These are phyloP conservation scores for Thereva unica DNA, from an alignment of 2,888 invertebrate species.

Conservation along the genomic window DNA sequence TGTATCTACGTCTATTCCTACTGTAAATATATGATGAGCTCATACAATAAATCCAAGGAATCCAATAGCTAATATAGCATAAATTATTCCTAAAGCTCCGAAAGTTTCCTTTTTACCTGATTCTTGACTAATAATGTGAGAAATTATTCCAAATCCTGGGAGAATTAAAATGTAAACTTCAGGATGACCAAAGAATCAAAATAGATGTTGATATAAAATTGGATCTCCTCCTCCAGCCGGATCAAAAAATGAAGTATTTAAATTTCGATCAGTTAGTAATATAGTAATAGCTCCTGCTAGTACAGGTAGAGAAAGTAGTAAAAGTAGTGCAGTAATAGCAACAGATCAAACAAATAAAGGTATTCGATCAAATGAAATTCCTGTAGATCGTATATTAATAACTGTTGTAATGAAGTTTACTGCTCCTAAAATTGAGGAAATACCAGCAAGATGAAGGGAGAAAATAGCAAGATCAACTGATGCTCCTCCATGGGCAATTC, in stretches of 20 bases:
- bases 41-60: slow-evolving; percentile 82
- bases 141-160: slow-evolving; percentile 81
- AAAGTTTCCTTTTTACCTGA: slow-evolving; percentile 76
- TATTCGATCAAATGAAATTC: slow-evolving; percentile 67
- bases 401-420: slow-evolving; percentile 80
- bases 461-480: slow-evolving; percentile 79
- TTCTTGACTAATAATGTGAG: slow-evolving; percentile 76
- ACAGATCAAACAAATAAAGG: slow-evolving; percentile 77
- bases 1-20: slow-evolving; percentile 81
- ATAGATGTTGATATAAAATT: slow-evolving; percentile 79
- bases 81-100: slow-evolving; percentile 75
- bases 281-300: slow-evolving; percentile 81
- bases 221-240: slow-evolving; percentile 80
- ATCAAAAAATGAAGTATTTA: slow-evolving; percentile 82
- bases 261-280: slow-evolving; percentile 76
- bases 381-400: slow-evolving; percentile 69
- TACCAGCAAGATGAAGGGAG: slow-evolving; percentile 74
- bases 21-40: slow-evolving; percentile 84
- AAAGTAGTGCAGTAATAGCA: slow-evolving; percentile 66
- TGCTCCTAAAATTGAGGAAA: slow-evolving; percentile 74
- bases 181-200: slow-evolving; percentile 87
- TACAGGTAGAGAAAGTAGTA: slow-evolving; percentile 73
- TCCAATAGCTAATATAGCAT: slow-evolving; percentile 83
- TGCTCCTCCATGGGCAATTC: slow-evolving; percentile 67
- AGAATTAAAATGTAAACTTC: slow-evolving; percentile 87